These are phyloP conservation scores for Agrypnia vestita DNA, from an alignment of 1,140 invertebrate species.

Conservation along the genomic window DNA sequence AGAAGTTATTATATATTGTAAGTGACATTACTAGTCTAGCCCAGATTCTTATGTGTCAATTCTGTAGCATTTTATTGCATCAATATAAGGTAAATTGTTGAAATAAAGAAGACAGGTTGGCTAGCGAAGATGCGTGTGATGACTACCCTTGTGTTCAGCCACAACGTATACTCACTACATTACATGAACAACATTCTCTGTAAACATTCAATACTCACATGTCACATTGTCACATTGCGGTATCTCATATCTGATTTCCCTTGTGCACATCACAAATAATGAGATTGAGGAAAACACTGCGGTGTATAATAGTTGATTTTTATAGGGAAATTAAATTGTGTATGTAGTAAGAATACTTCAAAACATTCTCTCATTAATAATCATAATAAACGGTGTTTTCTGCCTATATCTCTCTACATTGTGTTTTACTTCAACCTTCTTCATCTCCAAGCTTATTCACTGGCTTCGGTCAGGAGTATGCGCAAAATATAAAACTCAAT, in stretches of 20 bases:
- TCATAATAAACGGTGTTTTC: slow-evolving; percentile 74
- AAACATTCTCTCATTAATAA: slow-evolving; percentile 75
- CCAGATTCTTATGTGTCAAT: slow-evolving; percentile 76
- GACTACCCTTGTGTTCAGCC: slow-evolving; percentile 29
- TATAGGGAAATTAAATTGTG: slow-evolving; percentile 65
- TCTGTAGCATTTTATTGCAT: slow-evolving; percentile 67
- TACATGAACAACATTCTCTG: slow-evolving; percentile 43
- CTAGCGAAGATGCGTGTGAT: slow-evolving; percentile 16
- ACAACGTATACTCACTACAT: slow-evolving; percentile 33
- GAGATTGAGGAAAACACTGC: slow-evolving; percentile 20
- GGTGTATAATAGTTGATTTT: slow-evolving; percentile 60
- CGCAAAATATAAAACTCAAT: too few relatives aligned
- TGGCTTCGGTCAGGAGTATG: too few relatives aligned
- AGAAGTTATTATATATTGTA: slow-evolving; percentile 55
- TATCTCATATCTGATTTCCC: neutral
- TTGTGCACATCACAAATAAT: neutral
- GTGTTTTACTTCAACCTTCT: slow-evolving; percentile 52
- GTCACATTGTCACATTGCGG: too few relatives aligned
- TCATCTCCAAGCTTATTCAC: neutral
- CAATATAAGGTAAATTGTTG: slow-evolving; percentile 59
- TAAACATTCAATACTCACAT: slow-evolving; percentile 26
- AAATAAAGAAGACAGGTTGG: slow-evolving; percentile 48
- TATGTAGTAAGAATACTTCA: slow-evolving; percentile 73
- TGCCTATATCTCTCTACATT: slow-evolving; percentile 64
- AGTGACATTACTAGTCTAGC: slow-evolving; percentile 69